Evolutionary conservation across 2,113 vertebrate species (phyloP).

Genomic region (Leptocoma aspasia): DNA sequence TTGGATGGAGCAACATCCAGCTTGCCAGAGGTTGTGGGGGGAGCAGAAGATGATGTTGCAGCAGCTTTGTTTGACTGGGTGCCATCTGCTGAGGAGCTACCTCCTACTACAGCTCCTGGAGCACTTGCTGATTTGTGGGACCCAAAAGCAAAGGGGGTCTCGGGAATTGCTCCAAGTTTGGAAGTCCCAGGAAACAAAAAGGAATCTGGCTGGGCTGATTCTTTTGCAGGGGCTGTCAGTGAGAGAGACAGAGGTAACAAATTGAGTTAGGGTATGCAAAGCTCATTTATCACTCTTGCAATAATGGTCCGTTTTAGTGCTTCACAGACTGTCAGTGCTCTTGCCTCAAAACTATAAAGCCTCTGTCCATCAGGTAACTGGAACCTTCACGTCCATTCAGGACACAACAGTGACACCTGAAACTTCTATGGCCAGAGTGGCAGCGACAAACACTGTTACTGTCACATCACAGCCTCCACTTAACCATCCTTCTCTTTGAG

Average conservation of each 20-base stretch:
- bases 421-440: neutral
- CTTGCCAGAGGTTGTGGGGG: conserved; percentile 54
- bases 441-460: neutral
- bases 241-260: conserved; percentile 10
- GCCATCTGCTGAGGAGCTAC: conserved; percentile 37
- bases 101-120: conserved; percentile 1
- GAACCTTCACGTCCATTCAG: neutral
- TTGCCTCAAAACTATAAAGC: neutral
- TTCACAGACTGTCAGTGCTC: neutral
- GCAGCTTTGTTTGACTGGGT: conserved; percentile 16
- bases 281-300: neutral
- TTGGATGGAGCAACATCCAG: conserved; percentile 70
- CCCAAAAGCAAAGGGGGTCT: conserved; percentile 70
- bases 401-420: neutral
- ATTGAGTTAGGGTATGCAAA: neutral
- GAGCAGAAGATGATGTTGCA: conserved; percentile 1
- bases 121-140: conserved; percentile 48
- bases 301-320: neutral
- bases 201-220: conserved; percentile 54
- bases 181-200: conserved; percentile 69
- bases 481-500: neutral
- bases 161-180: conserved; percentile 71
- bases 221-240: conserved; percentile 68
- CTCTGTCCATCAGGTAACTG: neutral
- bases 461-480: neutral